phyloP scores from a whole-genome alignment of 2,888 invertebrate species.

The Clepsis dumicolana region DNA sequence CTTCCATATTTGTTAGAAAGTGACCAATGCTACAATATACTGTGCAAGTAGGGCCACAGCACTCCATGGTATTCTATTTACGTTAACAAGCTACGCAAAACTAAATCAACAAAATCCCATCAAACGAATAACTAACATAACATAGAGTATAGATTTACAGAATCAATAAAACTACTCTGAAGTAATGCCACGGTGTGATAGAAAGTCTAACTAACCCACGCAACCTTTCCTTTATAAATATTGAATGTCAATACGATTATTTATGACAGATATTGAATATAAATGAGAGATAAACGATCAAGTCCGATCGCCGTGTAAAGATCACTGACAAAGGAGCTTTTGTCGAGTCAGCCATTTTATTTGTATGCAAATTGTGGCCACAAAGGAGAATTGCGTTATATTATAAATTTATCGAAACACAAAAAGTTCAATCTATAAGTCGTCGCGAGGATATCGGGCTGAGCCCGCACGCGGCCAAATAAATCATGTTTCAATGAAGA shows the following conservation, averaged over 20 bases:
- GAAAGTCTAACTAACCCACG: slow-evolving; percentile 67
- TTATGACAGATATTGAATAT: slow-evolving; percentile 82
- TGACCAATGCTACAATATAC: no score
- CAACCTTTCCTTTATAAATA: slow-evolving; percentile 82
- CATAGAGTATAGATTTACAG: no score
- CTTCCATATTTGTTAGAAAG: no score
- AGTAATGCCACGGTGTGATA: slow-evolving; percentile 26
- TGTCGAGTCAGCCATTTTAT: slow-evolving; percentile 82
- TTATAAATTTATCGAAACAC: slow-evolving; percentile 59
- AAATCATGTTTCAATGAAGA: slow-evolving; percentile 17
- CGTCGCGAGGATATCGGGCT: slow-evolving; percentile 39
- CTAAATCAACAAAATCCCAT: no score
- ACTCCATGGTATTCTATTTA: no score
- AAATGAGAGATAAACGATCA: slow-evolving; percentile 81
- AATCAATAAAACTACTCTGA: background rate
- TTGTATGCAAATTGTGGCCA: slow-evolving; percentile 80
- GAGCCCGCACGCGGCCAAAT: slow-evolving; percentile 17
- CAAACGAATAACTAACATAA: no score
- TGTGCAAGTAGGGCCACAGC: no score
- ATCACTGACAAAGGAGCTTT: slow-evolving; percentile 78
- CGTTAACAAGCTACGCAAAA: background rate
- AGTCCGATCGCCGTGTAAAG: slow-evolving; percentile 74
- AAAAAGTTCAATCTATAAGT: slow-evolving; percentile 52
- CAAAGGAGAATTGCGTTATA: slow-evolving; percentile 64
- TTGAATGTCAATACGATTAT: slow-evolving; percentile 81